A percentile compares a stretch with the other conserved stretches of the same genome.
Conservation (phyloP, 2,888 invertebrate genomes). For the Orchestes rusci region DNA sequence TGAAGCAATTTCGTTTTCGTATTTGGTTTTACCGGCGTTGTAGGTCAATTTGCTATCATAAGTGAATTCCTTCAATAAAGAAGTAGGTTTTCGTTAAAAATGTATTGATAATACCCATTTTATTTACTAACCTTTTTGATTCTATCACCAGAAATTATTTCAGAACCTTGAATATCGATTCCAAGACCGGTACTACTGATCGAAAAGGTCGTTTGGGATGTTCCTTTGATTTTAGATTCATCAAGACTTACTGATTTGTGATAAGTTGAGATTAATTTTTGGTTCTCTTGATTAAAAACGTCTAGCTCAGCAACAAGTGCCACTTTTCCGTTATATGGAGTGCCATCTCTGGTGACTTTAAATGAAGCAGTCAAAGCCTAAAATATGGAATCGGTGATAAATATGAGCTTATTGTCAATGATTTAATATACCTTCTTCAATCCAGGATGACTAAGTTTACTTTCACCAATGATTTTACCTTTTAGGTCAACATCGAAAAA, state of each 20-base stretch:
- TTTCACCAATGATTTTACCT: conserved; percentile 48
- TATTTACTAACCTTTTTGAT: conserved; percentile 8
- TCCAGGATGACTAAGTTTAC: conserved; percentile 61
- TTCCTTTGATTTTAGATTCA: conserved; percentile 8
- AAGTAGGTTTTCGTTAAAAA: too few relatives aligned
- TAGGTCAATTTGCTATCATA: conserved; percentile 26
- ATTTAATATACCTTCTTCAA: conserved; percentile 47
- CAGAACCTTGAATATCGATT: conserved; percentile 32
- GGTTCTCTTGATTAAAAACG: conserved; percentile 52
- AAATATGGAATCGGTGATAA: conserved; percentile 7
- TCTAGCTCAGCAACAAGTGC: conserved; percentile 48
- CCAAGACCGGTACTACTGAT: conserved; percentile 45
- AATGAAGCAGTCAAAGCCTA: conserved; percentile 27
- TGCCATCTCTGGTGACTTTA: conserved; percentile 22
- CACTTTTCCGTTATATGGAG: conserved; percentile 42
- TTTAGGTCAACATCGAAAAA: conserved; percentile 49
- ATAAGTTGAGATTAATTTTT: conserved; percentile 47
- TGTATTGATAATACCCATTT: too few relatives aligned
- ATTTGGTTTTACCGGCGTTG: conserved; percentile 31
- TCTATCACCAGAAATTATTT: conserved; percentile 26
- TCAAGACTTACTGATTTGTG: conserved; percentile 28
- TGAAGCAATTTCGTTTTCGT: conserved; percentile 28
- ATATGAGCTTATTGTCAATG: not conserved
- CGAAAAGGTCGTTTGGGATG: conserved; percentile 29
- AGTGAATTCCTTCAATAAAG: conserved; percentile 19